Base-by-base conservation (phyloP, 2,888 invertebrate species). In the Cryptus viduatorius region DNA sequence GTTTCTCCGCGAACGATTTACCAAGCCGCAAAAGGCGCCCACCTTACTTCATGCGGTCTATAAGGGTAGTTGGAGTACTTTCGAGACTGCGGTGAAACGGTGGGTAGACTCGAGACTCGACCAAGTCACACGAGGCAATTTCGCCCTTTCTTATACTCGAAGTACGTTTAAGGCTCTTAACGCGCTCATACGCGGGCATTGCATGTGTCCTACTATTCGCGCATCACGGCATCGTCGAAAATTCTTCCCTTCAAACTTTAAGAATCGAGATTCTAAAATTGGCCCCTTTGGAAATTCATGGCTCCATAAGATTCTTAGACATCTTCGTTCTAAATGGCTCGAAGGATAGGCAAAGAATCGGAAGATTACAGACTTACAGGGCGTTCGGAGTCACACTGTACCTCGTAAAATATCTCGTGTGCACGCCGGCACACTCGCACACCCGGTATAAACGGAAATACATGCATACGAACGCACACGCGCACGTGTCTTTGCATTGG, bases 11-110 rank as follows among this genome's bases (percentile, higher is more conserved):
- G 64, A 67, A 82, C 78, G 86, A 83, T 89, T 89, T 86, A 83
- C 86, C 79, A 80, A 85, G 82, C 69, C 78, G 85, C 85, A 80
- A 88, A 86, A 82, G 85, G 86, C 88, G 88, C 61, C 37, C 67
- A 75, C 86, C 86, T 87, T 87, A 88, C 89, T 89, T 88, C 75
- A 72, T 87, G 79, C 78, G 75, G 77, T 85, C 79, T 78, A 85
- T 84, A 87, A 86, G 84, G 85, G 83, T 80, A 80, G 83, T 71
- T 81, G 75, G 68, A 85, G 85, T 85, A 87, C 86, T 85, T 83
- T 87, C 82, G 73, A 69, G 61, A 59, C 53, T 65, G 61, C 16
- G 56, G 67, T 73, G 64, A 56, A 87, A 73, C 64, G 59, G 86
- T 68, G 80, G 80, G 84, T 69, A 83, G 72, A 75, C 86, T 65